A percentile compares a stretch with the other conserved stretches of the same genome.
Conservation (phyloP, 2,888 invertebrate genomes). For the Leptopilina syphax region DNA sequence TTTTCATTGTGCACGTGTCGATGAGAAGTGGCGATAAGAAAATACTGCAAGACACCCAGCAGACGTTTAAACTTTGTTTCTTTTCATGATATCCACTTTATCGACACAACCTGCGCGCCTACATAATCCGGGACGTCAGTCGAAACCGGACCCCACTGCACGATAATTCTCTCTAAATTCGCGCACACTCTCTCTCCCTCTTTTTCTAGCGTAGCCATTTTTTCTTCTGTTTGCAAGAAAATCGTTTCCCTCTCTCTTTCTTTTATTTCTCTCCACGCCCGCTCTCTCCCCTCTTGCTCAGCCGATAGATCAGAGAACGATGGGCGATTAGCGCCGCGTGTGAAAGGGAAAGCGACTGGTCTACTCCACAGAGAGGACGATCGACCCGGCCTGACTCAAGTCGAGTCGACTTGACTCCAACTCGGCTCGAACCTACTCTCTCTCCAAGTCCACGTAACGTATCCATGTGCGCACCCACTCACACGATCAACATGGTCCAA, state of each 20-base stretch:
- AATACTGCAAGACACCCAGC: constrained; percentile 38
- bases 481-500: constrained; percentile 46
- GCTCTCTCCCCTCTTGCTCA: constrained; percentile 56
- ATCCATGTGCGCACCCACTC: constrained; percentile 57
- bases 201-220: constrained; percentile 37
- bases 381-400: constrained; percentile 62
- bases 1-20: constrained; percentile 36
- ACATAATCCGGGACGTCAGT: constrained; percentile 47
- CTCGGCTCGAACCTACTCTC: constrained; percentile 66
- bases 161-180: constrained; percentile 53
- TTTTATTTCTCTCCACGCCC: constrained; percentile 53
- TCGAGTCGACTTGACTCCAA: constrained; percentile 50
- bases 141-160: constrained; percentile 55
- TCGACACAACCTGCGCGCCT: constrained; percentile 25
- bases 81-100: constrained; percentile 22
- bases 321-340: constrained; percentile 74
- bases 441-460: constrained; percentile 64
- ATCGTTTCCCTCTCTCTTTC: constrained; percentile 45
- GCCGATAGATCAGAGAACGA: constrained; percentile 71
- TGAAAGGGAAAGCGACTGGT: constrained; percentile 74
- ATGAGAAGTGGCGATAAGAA: constrained; percentile 38
- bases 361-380: constrained; percentile 64
- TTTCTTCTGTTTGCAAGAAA: constrained; percentile 14
- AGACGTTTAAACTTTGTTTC: constrained; percentile 35
- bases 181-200: constrained; percentile 49